Conservation (phyloP, 2,797 vertebrate genomes). For the Ctenosaura bakeri region DNA sequence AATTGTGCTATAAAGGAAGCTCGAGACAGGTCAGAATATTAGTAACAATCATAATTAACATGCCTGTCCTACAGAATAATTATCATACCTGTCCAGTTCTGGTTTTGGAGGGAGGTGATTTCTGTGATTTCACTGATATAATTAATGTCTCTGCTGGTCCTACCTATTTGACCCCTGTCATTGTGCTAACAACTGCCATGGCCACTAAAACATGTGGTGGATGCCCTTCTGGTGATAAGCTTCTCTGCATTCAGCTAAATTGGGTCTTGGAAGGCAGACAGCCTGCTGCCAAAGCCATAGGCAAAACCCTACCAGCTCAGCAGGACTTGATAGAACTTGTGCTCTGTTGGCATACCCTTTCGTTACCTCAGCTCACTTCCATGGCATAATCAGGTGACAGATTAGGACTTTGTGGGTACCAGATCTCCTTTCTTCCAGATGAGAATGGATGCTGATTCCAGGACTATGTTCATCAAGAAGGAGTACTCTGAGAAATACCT, state of each 20-base stretch:
- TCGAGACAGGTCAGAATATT: background rate
- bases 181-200: too few species aligned
- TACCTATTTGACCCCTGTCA: background rate
- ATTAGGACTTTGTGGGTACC: too few species aligned
- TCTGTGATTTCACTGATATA: background rate
- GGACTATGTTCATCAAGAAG: too few species aligned
- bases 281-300: background rate
- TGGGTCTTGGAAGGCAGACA: background rate
- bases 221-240: background rate
- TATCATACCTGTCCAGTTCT: background rate
- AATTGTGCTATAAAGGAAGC: background rate
- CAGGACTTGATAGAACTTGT: background rate
- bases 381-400: too few species aligned
- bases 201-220: too few species aligned
- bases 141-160: background rate
- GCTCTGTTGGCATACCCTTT: too few species aligned
- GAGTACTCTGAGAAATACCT: too few species aligned
- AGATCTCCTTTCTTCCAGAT: too few species aligned
- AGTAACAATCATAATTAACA: conserved; percentile 15
- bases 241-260: background rate
- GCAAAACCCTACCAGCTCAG: background rate
- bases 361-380: too few species aligned
- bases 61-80: background rate
- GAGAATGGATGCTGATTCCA: too few species aligned
- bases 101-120: background rate